A percentile compares a stretch with the other conserved stretches of the same genome.
Evolutionary conservation across 1,140 invertebrate species (phyloP).

Genomic region (Mesaphorura yosii): DNA sequence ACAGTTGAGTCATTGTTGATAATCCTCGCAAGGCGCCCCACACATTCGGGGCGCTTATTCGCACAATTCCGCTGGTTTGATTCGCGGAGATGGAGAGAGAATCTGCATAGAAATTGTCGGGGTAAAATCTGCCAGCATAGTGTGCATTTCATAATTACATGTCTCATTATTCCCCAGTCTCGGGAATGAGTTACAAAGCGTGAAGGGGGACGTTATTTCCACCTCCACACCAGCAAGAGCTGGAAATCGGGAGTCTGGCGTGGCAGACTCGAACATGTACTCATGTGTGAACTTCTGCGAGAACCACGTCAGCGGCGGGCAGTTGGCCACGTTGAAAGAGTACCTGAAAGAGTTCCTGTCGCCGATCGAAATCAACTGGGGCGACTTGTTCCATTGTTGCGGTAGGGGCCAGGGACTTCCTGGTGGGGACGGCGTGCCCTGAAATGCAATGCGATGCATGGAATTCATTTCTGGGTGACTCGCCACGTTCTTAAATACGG

Average conservation of each 20-base stretch:
- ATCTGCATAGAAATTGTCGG: no score
- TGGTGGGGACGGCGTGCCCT: neutral
- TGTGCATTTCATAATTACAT: no score
- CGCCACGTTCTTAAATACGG: no score
- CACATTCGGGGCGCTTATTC: no score
- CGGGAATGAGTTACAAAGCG: no score
- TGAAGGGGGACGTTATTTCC: neutral
- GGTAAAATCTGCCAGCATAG: no score
- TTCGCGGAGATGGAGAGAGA: no score
- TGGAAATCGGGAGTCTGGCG: neutral
- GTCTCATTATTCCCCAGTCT: no score
- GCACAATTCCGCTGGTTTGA: neutral
- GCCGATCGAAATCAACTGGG: conserved; percentile 1
- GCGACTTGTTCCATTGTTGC: neutral
- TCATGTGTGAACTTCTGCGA: conserved; percentile 7
- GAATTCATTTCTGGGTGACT: no score
- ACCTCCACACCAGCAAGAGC: conserved; percentile 6
- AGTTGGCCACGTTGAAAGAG: neutral
- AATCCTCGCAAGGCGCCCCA: conserved; percentile 23
- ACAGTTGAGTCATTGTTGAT: conserved; percentile 29
- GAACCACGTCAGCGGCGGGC: conserved; percentile 9
- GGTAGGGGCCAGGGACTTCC: conserved; percentile 18
- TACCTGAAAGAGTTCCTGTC: neutral
- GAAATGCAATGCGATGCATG: no score
- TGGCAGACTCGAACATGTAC: conserved; percentile 1